These are phyloP conservation scores for Sebastes variabilis DNA, from an alignment of 2,797 vertebrate species.

Conservation along the genomic window DNA sequence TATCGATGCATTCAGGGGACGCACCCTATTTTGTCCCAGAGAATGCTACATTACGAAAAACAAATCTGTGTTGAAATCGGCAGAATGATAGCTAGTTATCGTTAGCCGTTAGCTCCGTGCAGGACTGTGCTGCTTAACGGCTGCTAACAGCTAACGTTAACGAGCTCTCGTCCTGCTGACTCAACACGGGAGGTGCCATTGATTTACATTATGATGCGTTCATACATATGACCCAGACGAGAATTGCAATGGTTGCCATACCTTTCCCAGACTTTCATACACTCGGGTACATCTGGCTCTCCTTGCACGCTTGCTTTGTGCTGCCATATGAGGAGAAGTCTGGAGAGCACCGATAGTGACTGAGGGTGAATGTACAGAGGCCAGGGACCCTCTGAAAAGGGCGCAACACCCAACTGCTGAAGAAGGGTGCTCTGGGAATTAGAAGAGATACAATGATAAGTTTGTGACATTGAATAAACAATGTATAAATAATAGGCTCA, in stretches of 20 bases:
- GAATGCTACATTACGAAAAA: too few species aligned
- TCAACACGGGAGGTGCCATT: too few species aligned
- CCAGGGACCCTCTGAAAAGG: constrained; percentile 96
- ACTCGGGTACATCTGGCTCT: constrained; percentile 95
- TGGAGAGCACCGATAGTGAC: constrained; percentile 93
- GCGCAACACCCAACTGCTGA: constrained; percentile 95
- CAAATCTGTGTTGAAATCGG: too few species aligned
- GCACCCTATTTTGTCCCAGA: too few species aligned
- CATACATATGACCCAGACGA: not conserved
- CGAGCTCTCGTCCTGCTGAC: too few species aligned
- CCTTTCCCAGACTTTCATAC: constrained; percentile 99
- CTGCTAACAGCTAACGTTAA: too few species aligned
- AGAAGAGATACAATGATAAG: constrained; percentile 27
- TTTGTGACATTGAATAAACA: not conserved
- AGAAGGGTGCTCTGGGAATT: constrained; percentile 89
- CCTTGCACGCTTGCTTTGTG: constrained; percentile 93
- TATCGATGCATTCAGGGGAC: too few species aligned
- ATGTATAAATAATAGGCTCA: not conserved
- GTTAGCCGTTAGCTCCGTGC: too few species aligned
- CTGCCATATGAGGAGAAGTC: constrained; percentile 96
- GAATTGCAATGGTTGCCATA: constrained; percentile 53
- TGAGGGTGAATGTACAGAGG: constrained; percentile 97
- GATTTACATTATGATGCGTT: too few species aligned
- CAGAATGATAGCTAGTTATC: too few species aligned
- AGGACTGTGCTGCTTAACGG: too few species aligned